Base-by-base conservation (phyloP, 2,113 vertebrate species). In the Argyrosomus japonicus region DNA sequence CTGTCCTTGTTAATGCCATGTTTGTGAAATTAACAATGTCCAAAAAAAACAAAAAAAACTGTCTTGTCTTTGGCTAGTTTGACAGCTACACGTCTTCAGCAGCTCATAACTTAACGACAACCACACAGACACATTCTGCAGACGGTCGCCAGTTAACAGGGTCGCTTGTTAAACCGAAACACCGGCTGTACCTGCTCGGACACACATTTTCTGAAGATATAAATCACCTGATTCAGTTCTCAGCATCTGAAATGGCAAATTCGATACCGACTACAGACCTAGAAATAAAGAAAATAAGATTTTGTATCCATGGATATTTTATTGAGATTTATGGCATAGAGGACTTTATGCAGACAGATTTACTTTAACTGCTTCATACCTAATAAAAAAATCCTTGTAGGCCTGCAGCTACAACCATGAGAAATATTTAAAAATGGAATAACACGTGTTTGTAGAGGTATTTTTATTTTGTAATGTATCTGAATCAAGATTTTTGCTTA, bases 301-400 rank as follows among this genome's bases (percentile, higher is more conserved):
- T 15, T 45, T 3, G 54, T 62, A 50, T 57, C 1, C 57, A 43
- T 12, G 18, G n/a, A 23, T 17, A 45, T 63, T 61, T 79, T 45
- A 72, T 45, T 73, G 40, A 50, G 77, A 68, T 56, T 68, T 65
- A 56, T 43, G 29, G 27, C 27, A 56, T 68, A 62, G 25, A 74
- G 12, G 53, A 63, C 13, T 21, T 5, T 53, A 36, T 61, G 23
- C 61, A 65, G 19, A 63, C 25, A 11, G 27, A 32, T 29, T 45
- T 23, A 50, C 25, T 51, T 23, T 12, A 74, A 17, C 9, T 73
- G 11, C 36, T 45, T 57, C 27, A 11, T 21, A 63, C 32, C 6
- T 19, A 21, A 65, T 32, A 54, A 71, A 48, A 36, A 18, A 67
- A 10, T 9, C 2, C 27, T 15, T 54, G 19, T 56, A 63, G 21